Conservation (phyloP, 2,888 invertebrate genomes). For the Phortica magna region DNA sequence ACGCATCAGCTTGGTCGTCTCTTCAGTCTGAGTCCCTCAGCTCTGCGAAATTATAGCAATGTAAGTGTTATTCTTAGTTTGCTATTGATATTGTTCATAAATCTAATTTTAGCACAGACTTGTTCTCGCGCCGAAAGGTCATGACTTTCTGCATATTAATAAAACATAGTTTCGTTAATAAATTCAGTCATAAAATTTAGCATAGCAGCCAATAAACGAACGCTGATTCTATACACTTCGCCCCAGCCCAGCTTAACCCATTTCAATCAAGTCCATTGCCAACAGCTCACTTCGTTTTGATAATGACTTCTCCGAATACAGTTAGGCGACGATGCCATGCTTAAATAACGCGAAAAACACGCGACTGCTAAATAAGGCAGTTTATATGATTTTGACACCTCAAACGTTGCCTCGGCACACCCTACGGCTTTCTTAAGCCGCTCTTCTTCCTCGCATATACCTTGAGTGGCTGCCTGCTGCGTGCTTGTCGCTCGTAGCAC, state of each 20-base stretch:
- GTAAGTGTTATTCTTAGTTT: constrained; percentile 63
- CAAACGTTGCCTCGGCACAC: not conserved
- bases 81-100: not conserved
- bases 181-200: not conserved
- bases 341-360: constrained; percentile 6
- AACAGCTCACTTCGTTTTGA: not conserved
- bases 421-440: not conserved
- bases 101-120: not conserved
- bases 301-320: not conserved
- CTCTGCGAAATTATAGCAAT: constrained; percentile 73
- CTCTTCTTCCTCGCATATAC: not conserved
- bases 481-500: not conserved
- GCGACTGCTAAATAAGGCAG: constrained; percentile 9
- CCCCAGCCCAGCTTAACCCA: too few species aligned
- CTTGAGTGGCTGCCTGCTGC: not conserved
- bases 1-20: constrained; percentile 70
- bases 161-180: not conserved
- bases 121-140: not conserved
- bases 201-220: not conserved
- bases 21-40: constrained; percentile 75
- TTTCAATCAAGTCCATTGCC: not conserved
- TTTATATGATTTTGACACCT: constrained; percentile 19
- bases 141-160: not conserved
- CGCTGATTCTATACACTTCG: not conserved
- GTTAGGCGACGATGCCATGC: not conserved